Base-by-base conservation (phyloP, 2,888 invertebrate species). In the Cephus spinipes region DNA sequence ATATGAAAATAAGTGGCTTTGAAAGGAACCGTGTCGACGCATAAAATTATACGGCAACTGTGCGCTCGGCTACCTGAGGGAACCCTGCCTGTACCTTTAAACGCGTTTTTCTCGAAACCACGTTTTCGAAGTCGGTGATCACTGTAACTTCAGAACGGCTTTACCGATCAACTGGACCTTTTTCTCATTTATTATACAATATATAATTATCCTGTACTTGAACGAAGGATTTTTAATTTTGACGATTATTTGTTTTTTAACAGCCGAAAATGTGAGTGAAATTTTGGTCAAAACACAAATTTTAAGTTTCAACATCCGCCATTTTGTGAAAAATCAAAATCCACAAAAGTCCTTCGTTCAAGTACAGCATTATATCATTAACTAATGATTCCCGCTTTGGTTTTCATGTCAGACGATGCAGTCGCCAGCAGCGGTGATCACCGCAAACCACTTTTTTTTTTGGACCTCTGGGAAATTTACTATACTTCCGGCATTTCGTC, bases 381-480 rank as follows among this genome's bases (percentile, higher is more conserved):
- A 74, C 35, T 74, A 74, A 40, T 35, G n/a, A 74, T 74, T 33
- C n/a, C 74, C 33, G 30, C 11, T 36, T 36, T 36, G 36, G 36
- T 36, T 33, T 74, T 74, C 9, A 15, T 74, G 11, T 74, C 40
- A 74, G 30, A 74, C 31, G 23, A 35, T 75, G 32, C 69, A 74
- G 69, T 35, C 68, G 71, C 40, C 32, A 73, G 73, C 68, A 40
- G 69, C 74, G 69, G 74, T 74, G 31, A 69, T 77, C 40, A 69
- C 75, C 40, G n/a, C 55, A 55, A 71, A 40, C 31, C 34, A n/a
- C 75, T n/a, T 36, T 36, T 73, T 75, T 78, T 73, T 75, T 55
- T 12, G n/a, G 34, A 30, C 15, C 73, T 73, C 71, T 74, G 34
- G 69, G 32, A 75, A 73, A 75, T 68, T 78, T 33, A 34, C 68